Evolutionary conservation across 2,888 invertebrate species (phyloP), one percentile per base, ranked within the genome.

Genomic region (Dorcus hopei): DNA sequence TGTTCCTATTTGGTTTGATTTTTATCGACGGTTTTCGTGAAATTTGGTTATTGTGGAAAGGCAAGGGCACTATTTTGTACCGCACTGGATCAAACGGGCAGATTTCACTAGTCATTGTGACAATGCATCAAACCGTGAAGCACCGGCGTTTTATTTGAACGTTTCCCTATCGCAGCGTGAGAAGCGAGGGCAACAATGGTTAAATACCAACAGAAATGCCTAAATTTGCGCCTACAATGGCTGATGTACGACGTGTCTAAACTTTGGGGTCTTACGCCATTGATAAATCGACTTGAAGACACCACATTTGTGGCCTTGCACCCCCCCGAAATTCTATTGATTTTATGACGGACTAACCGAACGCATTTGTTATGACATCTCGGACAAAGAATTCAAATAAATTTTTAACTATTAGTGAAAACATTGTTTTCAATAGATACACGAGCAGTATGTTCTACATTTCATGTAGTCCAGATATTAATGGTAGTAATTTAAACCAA

Each of bases 161-260:
- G 69, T 65, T 68, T 70, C 67, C 66, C 65, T 65, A 58, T 61
- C 54, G 26, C 26, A 69, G 68, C 70, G 54, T 58, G 43, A 49
- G 53, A 54, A 57, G 52, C 45, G 49, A 33, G 14, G 58, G 64
- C 64, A 69, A 72, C 71, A 72, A 71, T 66, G 64, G 64, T 68
- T 64, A 71, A 72, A 73, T 69, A 70, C 68, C 69, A 65, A 64
- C 66, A 65, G 67, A 69, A 70, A 71, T 66, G 68, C 68, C 70
- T 65, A 68, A 70, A 70, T 70, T 71, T 68, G 65, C 66, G 66
- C 67, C 68, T 70, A 69, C 70, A 61, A 66, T 62, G 52, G 61
- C 61, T 71, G 69, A 73, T 71, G 69, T 72, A 72, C 70, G 70
- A 68, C 70, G 40, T 40, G 38, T 38, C 48, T 39, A 38, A 26